These are phyloP conservation scores for Oriolus oriolus DNA, from an alignment of 2,113 vertebrate species.

Conservation along the genomic window DNA sequence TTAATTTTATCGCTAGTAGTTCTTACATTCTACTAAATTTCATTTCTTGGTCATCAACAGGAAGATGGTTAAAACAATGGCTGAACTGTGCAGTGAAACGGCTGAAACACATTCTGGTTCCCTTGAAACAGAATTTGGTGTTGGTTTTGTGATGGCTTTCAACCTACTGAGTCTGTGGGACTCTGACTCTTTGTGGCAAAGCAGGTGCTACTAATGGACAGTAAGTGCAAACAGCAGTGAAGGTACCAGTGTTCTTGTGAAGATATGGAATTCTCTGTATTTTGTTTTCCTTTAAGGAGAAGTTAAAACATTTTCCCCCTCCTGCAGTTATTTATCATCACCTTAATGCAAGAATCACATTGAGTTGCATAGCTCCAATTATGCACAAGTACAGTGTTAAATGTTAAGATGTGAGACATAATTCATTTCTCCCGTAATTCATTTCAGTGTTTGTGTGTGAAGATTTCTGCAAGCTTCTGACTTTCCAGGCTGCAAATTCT, in stretches of 20 bases:
- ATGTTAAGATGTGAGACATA: conserved; percentile 69
- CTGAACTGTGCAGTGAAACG: neutral
- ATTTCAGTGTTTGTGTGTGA: conserved; percentile 63
- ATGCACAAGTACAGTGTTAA: conserved; percentile 62
- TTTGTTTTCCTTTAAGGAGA: conserved; percentile 6
- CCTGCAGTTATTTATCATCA: conserved; percentile 57
- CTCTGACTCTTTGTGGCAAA: neutral
- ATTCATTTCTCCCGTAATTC: conserved; percentile 71
- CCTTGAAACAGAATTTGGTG: neutral
- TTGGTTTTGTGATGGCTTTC: neutral
- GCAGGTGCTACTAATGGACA: neutral
- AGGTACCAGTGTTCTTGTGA: neutral
- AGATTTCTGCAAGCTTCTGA: conserved; percentile 64
- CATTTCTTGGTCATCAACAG: neutral
- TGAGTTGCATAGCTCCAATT: conserved; percentile 51
- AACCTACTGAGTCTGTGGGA: neutral
- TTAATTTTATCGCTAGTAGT: neutral
- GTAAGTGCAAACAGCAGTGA: neutral
- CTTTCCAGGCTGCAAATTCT: conserved; percentile 76
- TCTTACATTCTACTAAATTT: neutral
- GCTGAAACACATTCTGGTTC: neutral
- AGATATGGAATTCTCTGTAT: neutral
- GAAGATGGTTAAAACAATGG: neutral
- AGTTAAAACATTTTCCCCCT: neutral
- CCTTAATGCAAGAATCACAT: conserved; percentile 57